These are phyloP conservation scores for Zygothrica quintamaculata DNA, from an alignment of 2,888 invertebrate genomes.

Conservation along the genomic window DNA sequence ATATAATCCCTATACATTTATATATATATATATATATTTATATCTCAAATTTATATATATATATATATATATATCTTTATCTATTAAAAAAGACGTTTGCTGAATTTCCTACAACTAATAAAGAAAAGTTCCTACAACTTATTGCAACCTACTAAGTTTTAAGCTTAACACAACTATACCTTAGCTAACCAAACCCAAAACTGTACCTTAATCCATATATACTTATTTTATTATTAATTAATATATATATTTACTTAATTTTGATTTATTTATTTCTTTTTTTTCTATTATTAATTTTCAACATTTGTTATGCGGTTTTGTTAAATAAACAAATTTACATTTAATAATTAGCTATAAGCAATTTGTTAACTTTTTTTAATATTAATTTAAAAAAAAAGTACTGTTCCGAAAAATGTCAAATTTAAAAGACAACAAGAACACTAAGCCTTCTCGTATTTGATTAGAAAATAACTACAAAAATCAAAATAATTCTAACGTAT, in stretches of 20 bases:
- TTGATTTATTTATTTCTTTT: constrained; percentile 4
- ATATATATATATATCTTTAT: no score
- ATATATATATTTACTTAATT: no score
- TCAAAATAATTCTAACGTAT: constrained; percentile 84
- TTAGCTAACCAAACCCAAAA: constrained; percentile 23
- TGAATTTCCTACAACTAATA: constrained; percentile 56
- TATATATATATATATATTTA: constrained; percentile 18
- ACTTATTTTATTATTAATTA: constrained; percentile 3
- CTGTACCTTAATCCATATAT: constrained; percentile 5
- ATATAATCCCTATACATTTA: constrained; percentile 53
- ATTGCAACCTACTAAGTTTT: constrained; percentile 26
- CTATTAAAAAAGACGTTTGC: constrained; percentile 60
- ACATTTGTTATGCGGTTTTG: constrained; percentile 73
- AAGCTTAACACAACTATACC: constrained; percentile 23
- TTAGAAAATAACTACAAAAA: constrained; percentile 65
- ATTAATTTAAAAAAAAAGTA: constrained; percentile 64
- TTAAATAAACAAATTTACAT: constrained; percentile 55
- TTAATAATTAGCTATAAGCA: constrained; percentile 64
- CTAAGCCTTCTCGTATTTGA: constrained; percentile 51
- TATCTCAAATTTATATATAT: no score
- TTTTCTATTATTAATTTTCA: constrained; percentile 33
- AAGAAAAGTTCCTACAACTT: constrained; percentile 59
- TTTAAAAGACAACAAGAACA: constrained; percentile 49
- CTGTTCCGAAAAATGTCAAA: constrained; percentile 60
- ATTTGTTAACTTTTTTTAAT: constrained; percentile 61